Evolutionary conservation across 2,113 vertebrate species (phyloP).

Genomic region (Ptilonorhynchus violaceus): DNA sequence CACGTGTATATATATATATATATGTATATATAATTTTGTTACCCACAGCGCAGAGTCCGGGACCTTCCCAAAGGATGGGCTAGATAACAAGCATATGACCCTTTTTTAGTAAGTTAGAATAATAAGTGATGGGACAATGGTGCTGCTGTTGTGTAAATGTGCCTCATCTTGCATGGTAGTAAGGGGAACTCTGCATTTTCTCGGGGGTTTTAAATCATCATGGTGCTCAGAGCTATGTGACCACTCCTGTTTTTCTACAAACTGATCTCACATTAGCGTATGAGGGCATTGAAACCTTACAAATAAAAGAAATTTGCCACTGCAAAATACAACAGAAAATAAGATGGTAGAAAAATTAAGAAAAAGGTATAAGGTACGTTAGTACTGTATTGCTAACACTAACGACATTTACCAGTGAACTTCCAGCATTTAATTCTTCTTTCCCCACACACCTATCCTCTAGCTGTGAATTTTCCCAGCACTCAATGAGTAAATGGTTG

Average conservation of each 20-base stretch:
- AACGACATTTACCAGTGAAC: not conserved
- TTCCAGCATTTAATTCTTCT: not conserved
- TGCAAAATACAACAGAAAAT: not conserved
- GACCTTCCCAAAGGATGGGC: not conserved
- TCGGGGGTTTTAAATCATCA: not conserved
- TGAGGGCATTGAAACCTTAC: not conserved
- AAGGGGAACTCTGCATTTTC: not conserved
- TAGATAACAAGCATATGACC: not conserved
- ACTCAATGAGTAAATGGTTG: not conserved
- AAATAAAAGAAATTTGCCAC: not conserved
- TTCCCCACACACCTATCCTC: not conserved
- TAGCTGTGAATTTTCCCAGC: not conserved
- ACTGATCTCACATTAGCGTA: not conserved
- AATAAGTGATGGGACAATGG: not conserved
- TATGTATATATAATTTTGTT: not conserved
- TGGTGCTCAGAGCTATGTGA: not conserved
- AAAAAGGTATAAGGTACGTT: not conserved
- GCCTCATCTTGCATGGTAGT: not conserved
- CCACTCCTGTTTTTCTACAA: not conserved
- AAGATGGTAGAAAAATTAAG: not conserved
- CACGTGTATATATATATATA: accelerated
- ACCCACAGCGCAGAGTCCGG: not conserved
- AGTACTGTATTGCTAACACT: not conserved
- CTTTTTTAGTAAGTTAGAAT: not conserved
- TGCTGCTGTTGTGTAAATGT: not conserved